A percentile compares a stretch with the other conserved stretches of the same genome.
These are phyloP conservation scores for Drosophila flavopinicola DNA, from an alignment of 2,888 invertebrate genomes.

Conservation along the genomic window DNA sequence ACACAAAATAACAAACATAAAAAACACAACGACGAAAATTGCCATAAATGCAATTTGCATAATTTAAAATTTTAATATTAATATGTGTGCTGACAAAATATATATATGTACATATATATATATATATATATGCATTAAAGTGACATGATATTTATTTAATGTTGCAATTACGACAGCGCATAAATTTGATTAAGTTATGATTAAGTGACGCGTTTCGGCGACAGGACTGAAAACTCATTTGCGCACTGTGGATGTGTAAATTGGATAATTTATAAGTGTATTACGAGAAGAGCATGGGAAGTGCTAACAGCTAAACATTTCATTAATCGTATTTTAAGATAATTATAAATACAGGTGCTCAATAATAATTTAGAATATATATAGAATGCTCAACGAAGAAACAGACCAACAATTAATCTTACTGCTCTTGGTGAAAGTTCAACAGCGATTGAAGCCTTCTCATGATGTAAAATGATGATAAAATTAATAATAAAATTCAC, in stretches of 20 bases:
- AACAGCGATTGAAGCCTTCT: no score
- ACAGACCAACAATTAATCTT: no score
- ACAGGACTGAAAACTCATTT: conserved; percentile 6
- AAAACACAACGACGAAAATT: no score
- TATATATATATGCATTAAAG: conserved; percentile 6
- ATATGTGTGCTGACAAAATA: conserved; percentile 14
- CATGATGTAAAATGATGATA: no score
- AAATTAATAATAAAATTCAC: no score
- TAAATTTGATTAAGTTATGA: conserved; percentile 37
- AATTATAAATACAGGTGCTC: neutral
- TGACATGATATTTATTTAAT: conserved; percentile 53
- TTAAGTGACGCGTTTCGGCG: neutral
- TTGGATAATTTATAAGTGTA: neutral
- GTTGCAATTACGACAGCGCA: conserved; percentile 30
- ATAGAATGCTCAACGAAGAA: no score
- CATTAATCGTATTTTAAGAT: no score
- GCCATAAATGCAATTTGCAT: conserved; percentile 70
- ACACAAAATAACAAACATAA: neutral
- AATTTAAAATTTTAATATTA: conserved; percentile 40
- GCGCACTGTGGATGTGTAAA: neutral
- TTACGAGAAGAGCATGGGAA: neutral
- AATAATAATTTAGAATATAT: no score
- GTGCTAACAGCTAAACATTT: neutral
- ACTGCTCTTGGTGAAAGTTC: no score
- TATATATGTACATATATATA: neutral